These are phyloP conservation scores for Lasioglossum malachurum DNA, from an alignment of 2,888 invertebrate genomes.

Conservation along the genomic window DNA sequence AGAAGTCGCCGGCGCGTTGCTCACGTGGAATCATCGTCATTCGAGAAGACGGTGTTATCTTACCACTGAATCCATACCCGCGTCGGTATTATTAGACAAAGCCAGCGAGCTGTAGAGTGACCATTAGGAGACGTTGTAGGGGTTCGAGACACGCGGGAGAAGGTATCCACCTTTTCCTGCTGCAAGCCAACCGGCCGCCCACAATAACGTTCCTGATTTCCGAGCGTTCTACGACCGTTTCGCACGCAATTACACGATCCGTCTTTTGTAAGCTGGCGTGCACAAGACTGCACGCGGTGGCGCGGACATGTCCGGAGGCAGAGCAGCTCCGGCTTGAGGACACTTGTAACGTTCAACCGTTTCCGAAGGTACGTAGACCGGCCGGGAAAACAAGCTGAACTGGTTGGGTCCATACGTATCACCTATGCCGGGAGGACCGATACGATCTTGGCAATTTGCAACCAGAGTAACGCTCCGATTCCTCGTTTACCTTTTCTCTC, in stretches of 20 bases:
- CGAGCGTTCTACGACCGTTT: conserved; percentile 47
- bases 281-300: not conserved
- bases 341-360: conserved; percentile 53
- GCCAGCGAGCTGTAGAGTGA: conserved; percentile 50
- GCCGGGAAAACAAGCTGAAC: conserved; percentile 55
- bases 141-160: conserved; percentile 36
- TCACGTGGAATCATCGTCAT: conserved; percentile 42
- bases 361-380: conserved; percentile 46
- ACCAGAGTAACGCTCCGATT: not conserved
- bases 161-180: conserved; percentile 67
- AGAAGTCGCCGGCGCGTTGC: conserved; percentile 4
- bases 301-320: not conserved
- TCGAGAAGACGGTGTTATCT: conserved; percentile 59
- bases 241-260: conserved; percentile 60
- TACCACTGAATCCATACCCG: conserved; percentile 54
- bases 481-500: not conserved
- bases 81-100: conserved; percentile 60
- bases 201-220: conserved; percentile 48
- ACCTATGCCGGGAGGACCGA: conserved; percentile 14
- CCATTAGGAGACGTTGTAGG: conserved; percentile 48
- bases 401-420: conserved; percentile 30
- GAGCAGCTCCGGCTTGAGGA: conserved; percentile 31
- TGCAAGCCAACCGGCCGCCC: conserved; percentile 9
- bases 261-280: conserved; percentile 21
- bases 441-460: conserved; percentile 23